A percentile compares a stretch with the other conserved stretches of the same genome.
Conservation (phyloP, 2,797 vertebrate species). For the Borostomias antarcticus region DNA sequence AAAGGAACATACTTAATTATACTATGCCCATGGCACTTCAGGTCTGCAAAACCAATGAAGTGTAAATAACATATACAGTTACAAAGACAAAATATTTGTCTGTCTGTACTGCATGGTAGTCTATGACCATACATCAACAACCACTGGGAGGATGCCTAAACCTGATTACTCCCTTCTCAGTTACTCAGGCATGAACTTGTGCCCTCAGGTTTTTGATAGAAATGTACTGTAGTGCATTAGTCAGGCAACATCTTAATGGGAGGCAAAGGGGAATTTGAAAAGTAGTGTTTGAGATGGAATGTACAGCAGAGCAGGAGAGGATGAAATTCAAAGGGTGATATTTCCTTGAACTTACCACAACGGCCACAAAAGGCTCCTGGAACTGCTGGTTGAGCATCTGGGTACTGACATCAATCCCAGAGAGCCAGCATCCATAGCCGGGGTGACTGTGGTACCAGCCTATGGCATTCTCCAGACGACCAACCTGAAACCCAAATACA, state of each 20-base stretch:
- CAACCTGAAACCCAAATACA: constrained; percentile 91
- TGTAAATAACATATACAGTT: constrained; percentile 68
- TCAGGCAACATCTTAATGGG: constrained; percentile 7
- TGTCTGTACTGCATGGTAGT: constrained; percentile 38
- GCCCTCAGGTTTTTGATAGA: constrained; percentile 7
- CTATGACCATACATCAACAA: constrained; percentile 65
- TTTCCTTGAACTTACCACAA: constrained; percentile 86
- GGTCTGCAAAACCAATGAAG: constrained; percentile 53
- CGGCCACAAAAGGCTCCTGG: constrained; percentile 97
- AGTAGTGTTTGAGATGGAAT: not conserved
- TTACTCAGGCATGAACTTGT: constrained; percentile 32
- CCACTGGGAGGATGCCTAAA: constrained; percentile 31
- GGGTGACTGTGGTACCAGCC: no score
- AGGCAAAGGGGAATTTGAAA: constrained; percentile 9
- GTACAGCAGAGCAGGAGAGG: not conserved
- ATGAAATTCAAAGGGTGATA: not conserved
- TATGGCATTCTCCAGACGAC: constrained; percentile 95
- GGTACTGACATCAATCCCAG: constrained; percentile 98
- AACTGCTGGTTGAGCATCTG: constrained; percentile 99
- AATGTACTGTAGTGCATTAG: constrained; percentile 11
- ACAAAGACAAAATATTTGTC: constrained; percentile 63
- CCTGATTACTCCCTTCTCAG: constrained; percentile 32
- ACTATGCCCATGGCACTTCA: constrained; percentile 56
- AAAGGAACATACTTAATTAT: constrained; percentile 61
- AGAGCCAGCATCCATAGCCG: constrained; percentile 98